Conservation (phyloP, 30 jellyfish, hydroid and myxozoan genomes). For the Euphysa ruthae region DNA sequence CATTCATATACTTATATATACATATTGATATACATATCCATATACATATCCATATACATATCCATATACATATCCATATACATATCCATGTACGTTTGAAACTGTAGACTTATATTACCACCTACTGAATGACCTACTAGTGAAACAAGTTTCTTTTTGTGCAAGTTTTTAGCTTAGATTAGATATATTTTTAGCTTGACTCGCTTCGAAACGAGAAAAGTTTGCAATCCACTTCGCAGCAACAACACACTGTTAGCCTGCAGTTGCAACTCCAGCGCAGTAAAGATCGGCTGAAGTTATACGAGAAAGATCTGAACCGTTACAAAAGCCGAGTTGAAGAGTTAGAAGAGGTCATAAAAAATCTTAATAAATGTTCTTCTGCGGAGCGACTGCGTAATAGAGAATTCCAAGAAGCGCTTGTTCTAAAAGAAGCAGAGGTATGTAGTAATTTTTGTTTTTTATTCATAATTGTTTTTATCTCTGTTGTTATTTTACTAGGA, state of each 20-base stretch:
- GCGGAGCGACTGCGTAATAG: constrained; percentile 36
- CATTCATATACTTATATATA: too few species aligned
- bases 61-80: too few species aligned
- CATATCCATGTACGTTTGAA: too few species aligned
- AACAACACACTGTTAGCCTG: constrained; percentile 38
- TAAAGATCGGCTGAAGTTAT: constrained; percentile 24
- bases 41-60: too few species aligned
- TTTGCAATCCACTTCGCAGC: constrained; percentile 34
- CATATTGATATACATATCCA: too few species aligned
- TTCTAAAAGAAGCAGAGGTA: constrained; percentile 83
- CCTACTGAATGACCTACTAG: too few species aligned
- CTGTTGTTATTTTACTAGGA: too few species aligned
- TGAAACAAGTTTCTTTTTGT: too few species aligned
- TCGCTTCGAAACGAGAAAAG: constrained; percentile 31
- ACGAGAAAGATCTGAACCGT: constrained; percentile 54
- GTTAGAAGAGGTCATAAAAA: constrained; percentile 36
- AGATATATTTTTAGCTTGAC: too few species aligned
- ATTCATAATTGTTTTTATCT: too few species aligned
- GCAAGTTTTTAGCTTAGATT: too few species aligned
- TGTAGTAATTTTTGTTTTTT: not conserved
- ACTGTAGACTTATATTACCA: too few species aligned
- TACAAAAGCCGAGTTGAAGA: constrained; percentile 38
- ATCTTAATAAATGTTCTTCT: constrained; percentile 22
- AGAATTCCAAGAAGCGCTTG: constrained; percentile 49
- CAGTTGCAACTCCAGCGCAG: constrained; percentile 40